Percentiles rank a stretch among this genome's conserved stretches.
These are phyloP conservation scores for Mimas tiliae DNA, from an alignment of 2,888 invertebrate species.

Conservation along the genomic window DNA sequence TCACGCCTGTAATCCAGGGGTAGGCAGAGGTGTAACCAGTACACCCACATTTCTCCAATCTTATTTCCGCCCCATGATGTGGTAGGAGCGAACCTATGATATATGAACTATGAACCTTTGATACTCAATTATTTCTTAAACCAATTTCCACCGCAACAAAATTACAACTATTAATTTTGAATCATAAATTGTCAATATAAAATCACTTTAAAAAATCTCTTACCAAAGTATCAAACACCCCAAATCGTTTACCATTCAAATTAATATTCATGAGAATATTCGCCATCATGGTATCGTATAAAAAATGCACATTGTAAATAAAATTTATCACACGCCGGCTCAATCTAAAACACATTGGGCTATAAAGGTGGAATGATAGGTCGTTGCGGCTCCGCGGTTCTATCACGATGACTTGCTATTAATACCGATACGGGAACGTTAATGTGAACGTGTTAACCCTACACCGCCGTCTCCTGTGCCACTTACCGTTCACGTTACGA, in stretches of 20 bases:
- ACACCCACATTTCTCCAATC: no score
- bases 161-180: background rate
- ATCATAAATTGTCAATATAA: background rate
- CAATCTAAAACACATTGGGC: slow-evolving; percentile 43
- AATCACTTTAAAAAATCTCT: background rate
- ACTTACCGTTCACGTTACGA: slow-evolving; percentile 69
- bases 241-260: slow-evolving; percentile 10
- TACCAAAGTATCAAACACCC: background rate
- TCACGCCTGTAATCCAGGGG: no score
- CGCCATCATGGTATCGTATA: background rate
- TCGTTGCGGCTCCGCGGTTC: slow-evolving; percentile 43
- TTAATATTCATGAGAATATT: slow-evolving; percentile 19
- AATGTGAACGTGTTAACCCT: slow-evolving; percentile 66
- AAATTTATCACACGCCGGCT: slow-evolving; percentile 31
- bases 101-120: no score
- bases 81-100: no score
- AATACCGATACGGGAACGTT: slow-evolving; percentile 72
- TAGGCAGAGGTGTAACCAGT: no score
- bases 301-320: slow-evolving; percentile 29
- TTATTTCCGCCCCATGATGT: no score
- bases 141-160: no score
- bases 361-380: slow-evolving; percentile 46
- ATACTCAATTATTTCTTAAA: no score
- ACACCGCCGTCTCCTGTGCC: slow-evolving; percentile 39
- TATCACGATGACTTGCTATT: slow-evolving; percentile 79